A percentile compares a stretch with the other conserved stretches of the same genome.
phyloP scores from a whole-genome alignment of 2,797 vertebrate species.

The Aulostomus chinensis region DNA sequence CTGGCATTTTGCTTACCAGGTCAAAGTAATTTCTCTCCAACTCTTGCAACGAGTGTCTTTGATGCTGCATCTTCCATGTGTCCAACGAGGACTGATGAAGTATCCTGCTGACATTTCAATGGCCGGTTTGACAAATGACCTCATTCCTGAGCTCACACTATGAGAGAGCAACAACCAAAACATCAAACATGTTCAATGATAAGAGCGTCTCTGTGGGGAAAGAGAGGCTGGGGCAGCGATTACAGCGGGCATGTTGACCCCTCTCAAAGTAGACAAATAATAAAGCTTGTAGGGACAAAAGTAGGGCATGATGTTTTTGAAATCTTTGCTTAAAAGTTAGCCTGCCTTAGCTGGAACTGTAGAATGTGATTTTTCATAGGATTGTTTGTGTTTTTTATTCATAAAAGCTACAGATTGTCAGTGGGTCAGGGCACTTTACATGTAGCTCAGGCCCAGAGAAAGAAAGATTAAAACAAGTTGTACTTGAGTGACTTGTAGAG shows the following conservation, averaged over 20 bases:
- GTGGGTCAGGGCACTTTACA: no score
- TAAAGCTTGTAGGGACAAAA: constrained; percentile 8
- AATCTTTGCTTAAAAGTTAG: no score
- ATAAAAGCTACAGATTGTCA: no score
- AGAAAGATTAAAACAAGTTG: no score
- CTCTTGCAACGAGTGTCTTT: constrained; percentile 23
- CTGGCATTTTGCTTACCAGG: constrained; percentile 36
- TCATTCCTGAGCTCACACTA: constrained; percentile 4
- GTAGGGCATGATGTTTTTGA: constrained; percentile 11
- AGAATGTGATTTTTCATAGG: no score
- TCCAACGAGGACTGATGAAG: constrained; percentile 44
- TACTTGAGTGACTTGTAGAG: no score
- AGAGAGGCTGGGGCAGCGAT: constrained; percentile 14
- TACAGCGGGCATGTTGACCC: constrained; percentile 15
- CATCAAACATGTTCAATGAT: constrained; percentile 44
- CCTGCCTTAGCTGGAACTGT: no score
- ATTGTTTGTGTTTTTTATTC: no score
- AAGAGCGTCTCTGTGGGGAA: constrained; percentile 11
- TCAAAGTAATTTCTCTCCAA: constrained; percentile 23
- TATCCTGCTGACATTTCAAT: constrained; percentile 53
- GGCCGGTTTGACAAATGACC: constrained; percentile 33
- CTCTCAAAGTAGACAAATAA: constrained; percentile 14
- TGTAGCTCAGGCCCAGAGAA: no score
- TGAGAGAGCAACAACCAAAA: constrained; percentile 27
- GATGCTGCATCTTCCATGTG: constrained; percentile 35